Conservation (phyloP, 2,888 invertebrate species). For the Melanargia galathea region DNA sequence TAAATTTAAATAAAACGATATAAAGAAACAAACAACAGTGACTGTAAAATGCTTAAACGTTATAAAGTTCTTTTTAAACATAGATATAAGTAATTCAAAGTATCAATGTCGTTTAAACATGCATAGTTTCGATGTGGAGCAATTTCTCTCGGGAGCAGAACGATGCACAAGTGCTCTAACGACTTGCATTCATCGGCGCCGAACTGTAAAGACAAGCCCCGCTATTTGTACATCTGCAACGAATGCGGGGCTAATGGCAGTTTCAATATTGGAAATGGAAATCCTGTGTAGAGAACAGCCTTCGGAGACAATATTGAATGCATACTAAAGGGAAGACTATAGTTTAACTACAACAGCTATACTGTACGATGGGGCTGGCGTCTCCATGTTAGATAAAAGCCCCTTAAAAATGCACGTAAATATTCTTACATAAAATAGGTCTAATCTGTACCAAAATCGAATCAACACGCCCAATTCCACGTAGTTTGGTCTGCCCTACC, state of each 20-base stretch:
- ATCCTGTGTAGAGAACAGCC: slow-evolving; percentile 15
- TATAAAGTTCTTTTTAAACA: background rate
- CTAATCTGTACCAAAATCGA: too few relatives aligned
- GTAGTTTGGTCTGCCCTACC: too few relatives aligned
- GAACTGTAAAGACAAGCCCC: slow-evolving; percentile 35
- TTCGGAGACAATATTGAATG: slow-evolving; percentile 17
- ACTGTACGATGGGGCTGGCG: background rate
- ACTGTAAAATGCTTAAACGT: too few relatives aligned
- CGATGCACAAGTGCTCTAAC: slow-evolving; percentile 64
- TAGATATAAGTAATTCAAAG: background rate
- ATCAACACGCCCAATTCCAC: too few relatives aligned
- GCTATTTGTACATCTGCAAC: slow-evolving; percentile 29
- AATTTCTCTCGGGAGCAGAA: slow-evolving; percentile 50
- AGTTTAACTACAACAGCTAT: slow-evolving; percentile 6
- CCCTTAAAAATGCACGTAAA: too few relatives aligned
- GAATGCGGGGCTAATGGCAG: slow-evolving; percentile 28
- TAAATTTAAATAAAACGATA: too few relatives aligned
- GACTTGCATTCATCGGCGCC: slow-evolving; percentile 60
- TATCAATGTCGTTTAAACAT: background rate
- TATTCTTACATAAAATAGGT: too few relatives aligned
- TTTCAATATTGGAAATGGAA: slow-evolving; percentile 31
- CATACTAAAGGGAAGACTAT: slow-evolving; percentile 10
- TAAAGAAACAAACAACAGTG: too few relatives aligned
- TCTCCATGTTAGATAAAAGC: too few relatives aligned
- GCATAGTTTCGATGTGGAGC: slow-evolving; percentile 14